Evolutionary conservation across 2,113 vertebrate genomes (phyloP).

Genomic region (Lonchura striata): DNA sequence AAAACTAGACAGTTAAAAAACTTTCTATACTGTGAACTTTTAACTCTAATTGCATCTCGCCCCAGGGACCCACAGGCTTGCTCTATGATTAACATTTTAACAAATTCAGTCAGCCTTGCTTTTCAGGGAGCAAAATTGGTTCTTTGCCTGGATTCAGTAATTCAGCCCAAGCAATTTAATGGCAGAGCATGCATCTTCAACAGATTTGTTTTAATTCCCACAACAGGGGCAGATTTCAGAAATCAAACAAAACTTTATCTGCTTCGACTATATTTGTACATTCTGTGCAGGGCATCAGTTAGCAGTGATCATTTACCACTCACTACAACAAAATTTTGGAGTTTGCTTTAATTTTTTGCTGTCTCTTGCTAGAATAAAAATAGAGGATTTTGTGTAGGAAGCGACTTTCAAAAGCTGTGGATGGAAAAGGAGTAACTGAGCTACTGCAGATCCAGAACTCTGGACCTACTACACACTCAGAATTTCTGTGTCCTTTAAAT

Average conservation of each 20-base stretch:
- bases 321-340: neutral
- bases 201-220: neutral
- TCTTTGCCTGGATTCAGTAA: slow-evolving; percentile 24
- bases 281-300: neutral
- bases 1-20: slow-evolving; percentile 50
- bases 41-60: slow-evolving; percentile 52
- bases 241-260: neutral
- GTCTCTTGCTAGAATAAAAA: neutral
- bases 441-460: neutral
- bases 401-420: neutral
- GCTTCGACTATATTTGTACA: neutral
- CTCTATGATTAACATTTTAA: slow-evolving; percentile 41
- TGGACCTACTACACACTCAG: neutral
- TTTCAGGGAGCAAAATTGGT: slow-evolving; percentile 28
- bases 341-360: neutral
- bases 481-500: neutral
- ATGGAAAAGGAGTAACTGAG: neutral
- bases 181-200: neutral
- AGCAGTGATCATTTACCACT: neutral
- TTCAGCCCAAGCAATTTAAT: slow-evolving; percentile 1
- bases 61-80: neutral
- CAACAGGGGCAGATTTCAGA: neutral
- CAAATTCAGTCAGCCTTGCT: slow-evolving; percentile 16
- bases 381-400: neutral
- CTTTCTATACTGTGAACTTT: slow-evolving; percentile 25